Evolutionary conservation across 2,888 invertebrate species (phyloP), one percentile per base, ranked within the genome.

Genomic region (Pecten maximus): DNA sequence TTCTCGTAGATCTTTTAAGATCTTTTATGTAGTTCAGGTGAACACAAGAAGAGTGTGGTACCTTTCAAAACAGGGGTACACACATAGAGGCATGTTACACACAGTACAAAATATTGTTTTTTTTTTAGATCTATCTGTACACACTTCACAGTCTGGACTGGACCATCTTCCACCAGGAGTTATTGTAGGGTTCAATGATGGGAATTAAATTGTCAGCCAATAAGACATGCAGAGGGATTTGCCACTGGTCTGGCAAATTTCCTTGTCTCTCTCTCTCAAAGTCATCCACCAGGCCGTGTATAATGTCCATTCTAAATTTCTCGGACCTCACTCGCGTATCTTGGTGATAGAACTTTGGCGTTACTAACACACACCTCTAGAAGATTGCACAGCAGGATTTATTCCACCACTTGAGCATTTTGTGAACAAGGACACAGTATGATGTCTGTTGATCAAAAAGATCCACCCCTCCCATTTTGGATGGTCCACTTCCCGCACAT

Each of bases 351-450:
- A 6, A 40, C 44, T 89, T 89, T 74, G 19, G 92, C 89, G 90
- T 92, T 92, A 0, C 40, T 50, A 74, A 92, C 40, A 50, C 88
- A 88, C 23, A 92, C 89, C 87, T 91, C 91, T 15, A 92, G 40
- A 15, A 91, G 40, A 54, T 91, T 89, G 87, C 91, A 92, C 2
- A 92, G 28, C 2, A 92, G 54, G 19, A 90, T 10, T 40, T 92
- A 48, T 92, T 91, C 91, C 92, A 92, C 92, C 92, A 92, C 60
- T 92, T 92, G 2, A 91, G 35, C 88, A 89, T 89, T 16, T 40
- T 87, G 50, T 91, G 88, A 0, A 90, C 35, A 10, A 44, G 16
- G 16, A 89, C 87, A 89, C 89, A 87, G 40, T 87, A 89, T 3
- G 10, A n/a, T 48, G 87, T 90, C 48, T 88, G 87, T 50, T 90